These are phyloP conservation scores for Chamaetylas fuelleborni DNA, from an alignment of 2,113 vertebrate genomes.

Conservation along the genomic window DNA sequence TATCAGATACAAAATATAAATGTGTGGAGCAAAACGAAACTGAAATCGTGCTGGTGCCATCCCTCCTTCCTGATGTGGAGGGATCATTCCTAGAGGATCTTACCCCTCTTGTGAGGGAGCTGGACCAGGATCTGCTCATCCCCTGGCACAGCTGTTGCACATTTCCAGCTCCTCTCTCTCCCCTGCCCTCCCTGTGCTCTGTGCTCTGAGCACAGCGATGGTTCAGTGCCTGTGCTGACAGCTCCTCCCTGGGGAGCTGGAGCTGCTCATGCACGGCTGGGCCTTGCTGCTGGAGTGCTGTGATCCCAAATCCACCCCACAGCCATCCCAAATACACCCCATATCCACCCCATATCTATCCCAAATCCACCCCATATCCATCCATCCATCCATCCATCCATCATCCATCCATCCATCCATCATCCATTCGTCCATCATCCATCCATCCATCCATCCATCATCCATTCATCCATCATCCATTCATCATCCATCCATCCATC, in stretches of 20 bases:
- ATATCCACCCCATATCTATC: neutral
- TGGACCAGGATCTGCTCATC: accelerated
- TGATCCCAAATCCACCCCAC: neutral
- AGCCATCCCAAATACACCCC: neutral
- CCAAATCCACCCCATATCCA: neutral
- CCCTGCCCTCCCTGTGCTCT: neutral
- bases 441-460: too few species aligned
- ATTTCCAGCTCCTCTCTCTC: neutral
- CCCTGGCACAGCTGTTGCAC: accelerated
- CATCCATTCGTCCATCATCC: too few species aligned
- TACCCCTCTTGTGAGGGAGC: neutral
- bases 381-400: neutral
- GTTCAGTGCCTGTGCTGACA: neutral
- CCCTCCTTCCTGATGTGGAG: neutral
- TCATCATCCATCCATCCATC: too few species aligned
- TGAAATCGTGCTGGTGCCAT: accelerated
- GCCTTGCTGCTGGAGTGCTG: neutral
- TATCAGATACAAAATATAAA: accelerated
- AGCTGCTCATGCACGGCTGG: neutral
- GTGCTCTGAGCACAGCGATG: neutral
- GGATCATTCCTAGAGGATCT: neutral
- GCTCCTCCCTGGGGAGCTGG: neutral
- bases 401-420: too few species aligned
- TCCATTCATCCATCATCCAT: too few species aligned
- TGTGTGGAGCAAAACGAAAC: neutral